Percentiles rank a stretch among this genome's conserved stretches.
Evolutionary conservation across 2,113 vertebrate species (phyloP).

Genomic region (Atlantisia rogersi): DNA sequence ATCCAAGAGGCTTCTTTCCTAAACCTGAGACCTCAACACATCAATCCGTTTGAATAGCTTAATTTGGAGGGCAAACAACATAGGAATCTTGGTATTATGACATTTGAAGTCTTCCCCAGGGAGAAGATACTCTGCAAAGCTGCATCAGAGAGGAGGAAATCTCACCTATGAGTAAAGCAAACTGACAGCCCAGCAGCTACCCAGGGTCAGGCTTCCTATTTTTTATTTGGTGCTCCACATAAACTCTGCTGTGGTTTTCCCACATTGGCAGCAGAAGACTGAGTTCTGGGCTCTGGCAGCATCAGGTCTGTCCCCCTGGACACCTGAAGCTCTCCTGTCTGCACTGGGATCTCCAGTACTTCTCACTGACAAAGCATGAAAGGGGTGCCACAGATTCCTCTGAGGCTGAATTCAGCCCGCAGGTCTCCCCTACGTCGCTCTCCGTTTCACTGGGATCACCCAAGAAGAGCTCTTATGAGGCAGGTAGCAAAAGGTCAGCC

Average conservation of each 20-base stretch:
- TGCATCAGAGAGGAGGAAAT: background rate
- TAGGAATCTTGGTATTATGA: background rate
- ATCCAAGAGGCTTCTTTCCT: background rate
- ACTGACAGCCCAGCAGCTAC: background rate
- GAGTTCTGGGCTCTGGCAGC: background rate
- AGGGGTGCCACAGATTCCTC: background rate
- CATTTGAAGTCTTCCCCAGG: background rate
- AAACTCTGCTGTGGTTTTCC: background rate
- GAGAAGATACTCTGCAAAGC: background rate
- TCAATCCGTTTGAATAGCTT: background rate
- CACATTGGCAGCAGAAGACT: rapidly evolving
- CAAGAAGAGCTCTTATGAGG: slow-evolving; percentile 7
- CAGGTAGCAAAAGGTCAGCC: slow-evolving; percentile 58
- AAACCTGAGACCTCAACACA: background rate
- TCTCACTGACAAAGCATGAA: background rate
- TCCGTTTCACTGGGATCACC: background rate
- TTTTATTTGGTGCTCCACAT: background rate
- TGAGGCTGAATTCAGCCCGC: background rate
- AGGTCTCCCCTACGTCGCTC: background rate
- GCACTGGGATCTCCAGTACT: background rate
- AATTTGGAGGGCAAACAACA: background rate
- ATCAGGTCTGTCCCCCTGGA: background rate
- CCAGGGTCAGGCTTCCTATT: background rate
- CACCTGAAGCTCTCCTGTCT: background rate
- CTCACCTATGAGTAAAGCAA: background rate